These are phyloP conservation scores for Leptodactylus fallax DNA, from an alignment of 2,797 vertebrate species.

Conservation along the genomic window DNA sequence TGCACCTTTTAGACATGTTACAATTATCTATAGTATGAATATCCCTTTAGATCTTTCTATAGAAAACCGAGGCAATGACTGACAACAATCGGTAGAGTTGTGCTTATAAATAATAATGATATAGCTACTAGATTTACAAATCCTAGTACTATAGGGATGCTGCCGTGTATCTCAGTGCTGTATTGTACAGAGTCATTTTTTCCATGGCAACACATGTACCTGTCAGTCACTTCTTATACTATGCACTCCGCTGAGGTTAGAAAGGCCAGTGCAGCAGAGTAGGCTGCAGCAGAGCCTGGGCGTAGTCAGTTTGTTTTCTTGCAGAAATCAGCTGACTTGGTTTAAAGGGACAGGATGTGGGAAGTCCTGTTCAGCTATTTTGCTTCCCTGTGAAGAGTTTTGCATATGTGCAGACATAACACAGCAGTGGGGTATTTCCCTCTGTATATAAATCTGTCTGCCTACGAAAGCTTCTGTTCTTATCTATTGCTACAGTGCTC, in stretches of 20 bases:
- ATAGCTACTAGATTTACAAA: not conserved
- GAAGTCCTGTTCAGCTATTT: not conserved
- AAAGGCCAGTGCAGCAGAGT: conserved; percentile 32
- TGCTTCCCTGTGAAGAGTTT: conserved; percentile 18
- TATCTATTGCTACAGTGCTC: not conserved
- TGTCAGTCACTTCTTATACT: not conserved
- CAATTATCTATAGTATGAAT: not conserved
- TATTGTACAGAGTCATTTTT: not conserved
- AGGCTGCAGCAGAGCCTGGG: conserved; percentile 3
- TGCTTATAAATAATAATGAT: not conserved
- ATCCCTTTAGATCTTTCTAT: not conserved
- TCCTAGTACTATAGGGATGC: not conserved
- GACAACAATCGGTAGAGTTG: not conserved
- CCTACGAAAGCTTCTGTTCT: not conserved
- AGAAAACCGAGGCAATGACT: not conserved
- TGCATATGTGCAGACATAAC: not conserved
- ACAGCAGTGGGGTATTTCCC: not conserved
- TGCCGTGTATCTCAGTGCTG: not conserved
- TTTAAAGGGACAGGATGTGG: conserved; percentile 54
- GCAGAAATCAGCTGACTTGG: conserved; percentile 39
- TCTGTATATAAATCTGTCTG: not conserved
- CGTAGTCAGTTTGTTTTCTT: conserved; percentile 53
- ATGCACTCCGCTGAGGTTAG: conserved; percentile 21
- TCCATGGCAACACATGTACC: conserved; percentile 9
- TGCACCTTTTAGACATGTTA: too few relatives aligned